Evolutionary conservation across 2,113 vertebrate genomes (phyloP), one percentile per base, ranked within the genome.

Genomic region (Amphiprion percula): DNA sequence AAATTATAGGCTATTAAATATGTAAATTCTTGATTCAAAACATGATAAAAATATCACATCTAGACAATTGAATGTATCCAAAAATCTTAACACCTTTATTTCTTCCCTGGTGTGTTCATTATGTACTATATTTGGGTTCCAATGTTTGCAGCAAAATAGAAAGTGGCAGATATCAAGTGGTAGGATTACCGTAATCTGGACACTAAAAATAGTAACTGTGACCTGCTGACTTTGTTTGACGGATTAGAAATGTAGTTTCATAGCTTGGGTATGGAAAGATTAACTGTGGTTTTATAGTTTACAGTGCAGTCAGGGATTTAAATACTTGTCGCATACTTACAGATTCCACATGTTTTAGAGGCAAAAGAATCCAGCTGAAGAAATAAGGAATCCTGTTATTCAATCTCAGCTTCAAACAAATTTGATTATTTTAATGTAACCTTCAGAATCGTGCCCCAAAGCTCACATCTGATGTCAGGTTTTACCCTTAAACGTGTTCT

Each of bases 141-240:
- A 59, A 26, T 12, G 16, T 73, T 68, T 46, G 28, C 21, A 52
- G 19, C 10, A 50, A 73, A 46, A 59, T 41, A 77, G 14, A 12
- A 10, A 65, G 73, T 12, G 63, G 46, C 8, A 64, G 52, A 80
- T 83, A 70, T 72, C 7, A 74, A 24, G n/a, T 67, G 61, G 66
- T n/a, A 62, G 21, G 60, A 62, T 79, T 72, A 74, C 8, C 24
- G 10, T 85, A 68, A 83, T 87, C 55, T 79, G 46, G 44, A 52
- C 15, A 26, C 53, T 37, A 26, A 73, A 79, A 47, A 79, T 67
- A 81, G 4, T 63, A 71, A 52, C 61, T 26, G 10, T 39, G 62
- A 44, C 46, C 26, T 66, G 26, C 2, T 80, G 52, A 67, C 24
- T 74, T 72, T 74, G 59, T 58, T 44, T 67, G 2, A 56, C 11